Base-by-base conservation (phyloP, 2,113 vertebrate genomes). In the Tylochromis polylepis region DNA sequence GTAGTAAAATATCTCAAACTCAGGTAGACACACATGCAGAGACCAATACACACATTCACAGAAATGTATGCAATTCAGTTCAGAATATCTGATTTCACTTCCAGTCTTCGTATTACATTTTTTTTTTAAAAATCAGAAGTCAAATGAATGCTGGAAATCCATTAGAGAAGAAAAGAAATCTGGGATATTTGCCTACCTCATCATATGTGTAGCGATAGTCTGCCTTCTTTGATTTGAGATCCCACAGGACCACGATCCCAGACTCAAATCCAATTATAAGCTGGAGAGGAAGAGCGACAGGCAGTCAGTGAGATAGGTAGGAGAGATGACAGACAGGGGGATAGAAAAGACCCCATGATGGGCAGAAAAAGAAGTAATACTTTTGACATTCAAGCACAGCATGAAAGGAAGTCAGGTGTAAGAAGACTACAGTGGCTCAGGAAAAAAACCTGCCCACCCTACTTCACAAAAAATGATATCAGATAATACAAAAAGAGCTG, bases 231-330 rank as follows among this genome's bases (percentile, higher is more conserved):
- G 97, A 99, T 95, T 99, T 99, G 93, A 99, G 97, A 95, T 99
- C 99, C 99, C 99, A 99, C 90, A 99, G 95, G 65, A 97, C 98
- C 89, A 99, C 98, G 41, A 97, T 99, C 94, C 99, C 99, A 89
- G 97, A 97, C 95, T 99, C 99, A 95, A 97, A 99, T 95, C 99
- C 99, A 97, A 99, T 98, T 96, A 99, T 96, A 88, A 99, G 98
- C 99, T 99, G 96, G 79, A 96, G 94, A 95, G 72, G 84, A 91
- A 91, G 89, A 94, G 93, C 65, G 91, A 93, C 87, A 91, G 90
- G 91, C 84, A 91, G 91, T 82, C 86, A 62, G 90, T 85, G 81
- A 92, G 86, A 91, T 41, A 85, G 81, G 80, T 60, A 70, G 86
- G 38, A 27, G 58, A 91, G 87, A 93, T 88, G 90, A 92, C 82